Base-by-base conservation (phyloP, 2,797 vertebrate species). In the Megalops cyprinoides region DNA sequence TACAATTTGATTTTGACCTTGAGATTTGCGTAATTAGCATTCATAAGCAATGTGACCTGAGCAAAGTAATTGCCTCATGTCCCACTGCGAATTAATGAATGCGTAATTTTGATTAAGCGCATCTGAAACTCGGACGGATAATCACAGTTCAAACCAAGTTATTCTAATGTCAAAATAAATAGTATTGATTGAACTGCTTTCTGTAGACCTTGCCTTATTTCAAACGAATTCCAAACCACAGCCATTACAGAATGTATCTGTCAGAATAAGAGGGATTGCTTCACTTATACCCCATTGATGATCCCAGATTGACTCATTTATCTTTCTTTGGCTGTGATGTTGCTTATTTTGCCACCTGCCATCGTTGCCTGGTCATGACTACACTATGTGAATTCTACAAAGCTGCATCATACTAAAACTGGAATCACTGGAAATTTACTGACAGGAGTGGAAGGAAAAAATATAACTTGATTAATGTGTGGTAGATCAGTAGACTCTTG, bases 91-190 rank as follows among this genome's bases (percentile, higher is more conserved):
- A 85, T 88, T 81, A 90, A 87, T 14, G 60, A 86, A 87, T 56
- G 76, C 82, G 81, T 88, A 85, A 90, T 82, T 84, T 44, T 86
- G 89, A 92, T 92, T 90, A 87, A 92, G 91, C 84, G 86, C 37
- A 77, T 58, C 25, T 69, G 74, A 49, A 60, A 82, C 81, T 83
- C 44, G 37, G 76, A 51, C 82, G 84, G 82, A 74, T 86, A 84
- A 87, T 89, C 82, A 81, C 55, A 69, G 74, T 49, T 69, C 49
- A 69, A 80, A 74, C 39, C 37, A 58, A 78, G 75, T 82, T 85
- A 80, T 86, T 91, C 89, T 83, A 80, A 79, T 83, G 0, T 81
- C 76, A 48, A 90, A 88, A 87, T 53, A 77, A 76, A 55, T 39
- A 15, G 53, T 78, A 86, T 80, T 87, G 86, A 89, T 85, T 77